Evolutionary conservation across 2,113 vertebrate species (phyloP).

Genomic region (Myiagra hebetior): DNA sequence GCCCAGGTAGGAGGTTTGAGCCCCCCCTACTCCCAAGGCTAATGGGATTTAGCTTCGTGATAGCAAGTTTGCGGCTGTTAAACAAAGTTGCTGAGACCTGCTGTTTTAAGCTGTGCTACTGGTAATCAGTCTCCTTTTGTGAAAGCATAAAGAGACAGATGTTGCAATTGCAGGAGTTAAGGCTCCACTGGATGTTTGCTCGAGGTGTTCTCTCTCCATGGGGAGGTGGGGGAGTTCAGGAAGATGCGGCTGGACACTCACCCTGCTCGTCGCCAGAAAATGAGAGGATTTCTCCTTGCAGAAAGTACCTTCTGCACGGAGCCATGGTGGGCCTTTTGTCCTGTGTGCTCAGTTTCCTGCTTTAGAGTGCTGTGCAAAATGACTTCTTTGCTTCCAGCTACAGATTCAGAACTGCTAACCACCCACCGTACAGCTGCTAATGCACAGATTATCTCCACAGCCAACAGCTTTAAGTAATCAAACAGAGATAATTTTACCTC

Average conservation of each 20-base stretch:
- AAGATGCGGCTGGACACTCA: background rate
- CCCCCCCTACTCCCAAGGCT: background rate
- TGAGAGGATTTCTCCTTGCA: background rate
- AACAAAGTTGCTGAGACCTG: background rate
- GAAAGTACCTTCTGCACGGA: background rate
- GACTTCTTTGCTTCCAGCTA: background rate
- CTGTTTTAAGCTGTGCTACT: background rate
- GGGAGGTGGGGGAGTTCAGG: background rate
- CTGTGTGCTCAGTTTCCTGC: background rate
- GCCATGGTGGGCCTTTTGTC: background rate
- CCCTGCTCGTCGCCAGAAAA: rapidly evolving
- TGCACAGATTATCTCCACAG: conserved; percentile 37
- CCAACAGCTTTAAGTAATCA: conserved; percentile 61
- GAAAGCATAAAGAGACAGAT: background rate
- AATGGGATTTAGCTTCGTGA: background rate
- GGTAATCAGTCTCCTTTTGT: background rate
- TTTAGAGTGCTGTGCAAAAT: background rate
- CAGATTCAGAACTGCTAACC: background rate
- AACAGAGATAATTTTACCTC: conserved; percentile 54
- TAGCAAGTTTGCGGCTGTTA: background rate
- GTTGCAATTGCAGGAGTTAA: background rate
- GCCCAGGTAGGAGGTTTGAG: background rate
- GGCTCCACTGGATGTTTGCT: background rate
- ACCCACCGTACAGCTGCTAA: conserved; percentile 35
- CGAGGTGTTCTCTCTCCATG: background rate